Percentiles rank a stretch among this genome's conserved stretches.
phyloP scores from a whole-genome alignment of 2,113 vertebrate species.

The Colistium nudipinnis region DNA sequence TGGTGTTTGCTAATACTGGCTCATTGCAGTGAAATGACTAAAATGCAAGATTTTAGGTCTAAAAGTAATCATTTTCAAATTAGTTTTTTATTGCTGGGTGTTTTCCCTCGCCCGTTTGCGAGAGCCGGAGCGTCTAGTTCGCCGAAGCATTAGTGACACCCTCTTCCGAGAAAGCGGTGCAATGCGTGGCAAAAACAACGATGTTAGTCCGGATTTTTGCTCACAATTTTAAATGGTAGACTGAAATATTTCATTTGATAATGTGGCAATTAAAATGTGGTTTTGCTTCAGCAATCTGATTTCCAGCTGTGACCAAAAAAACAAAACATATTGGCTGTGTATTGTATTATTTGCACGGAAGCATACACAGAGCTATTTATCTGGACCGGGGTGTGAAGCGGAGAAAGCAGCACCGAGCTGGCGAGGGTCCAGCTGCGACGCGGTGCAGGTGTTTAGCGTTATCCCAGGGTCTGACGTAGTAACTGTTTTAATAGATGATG shows the following conservation, averaged over 20 bases:
- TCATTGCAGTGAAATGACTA: neutral
- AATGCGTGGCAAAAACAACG: neutral
- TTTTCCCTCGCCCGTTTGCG: neutral
- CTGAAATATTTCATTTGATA: neutral
- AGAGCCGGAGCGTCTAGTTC: too few relatives aligned
- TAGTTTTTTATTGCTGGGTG: neutral
- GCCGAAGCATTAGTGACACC: neutral
- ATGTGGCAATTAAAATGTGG: neutral
- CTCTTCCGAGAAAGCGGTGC: neutral
- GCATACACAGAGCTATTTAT: conserved; percentile 3
- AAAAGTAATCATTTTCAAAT: neutral
- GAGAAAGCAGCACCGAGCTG: conserved; percentile 5
- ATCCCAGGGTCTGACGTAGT: conserved; percentile 54
- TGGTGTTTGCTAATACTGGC: neutral
- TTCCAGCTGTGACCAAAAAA: conserved; percentile 8
- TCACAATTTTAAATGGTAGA: neutral
- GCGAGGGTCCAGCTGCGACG: conserved; percentile 20
- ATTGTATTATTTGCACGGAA: conserved; percentile 22
- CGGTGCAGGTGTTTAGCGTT: conserved; percentile 56
- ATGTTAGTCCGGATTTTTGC: neutral
- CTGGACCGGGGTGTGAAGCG: conserved; percentile 9
- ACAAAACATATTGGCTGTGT: too few relatives aligned
- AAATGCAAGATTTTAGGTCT: neutral
- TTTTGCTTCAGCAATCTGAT: neutral
- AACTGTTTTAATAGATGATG: conserved; percentile 65